These are phyloP conservation scores for Cirrhinus mrigala DNA, from an alignment of 2,797 vertebrate species.

Conservation along the genomic window DNA sequence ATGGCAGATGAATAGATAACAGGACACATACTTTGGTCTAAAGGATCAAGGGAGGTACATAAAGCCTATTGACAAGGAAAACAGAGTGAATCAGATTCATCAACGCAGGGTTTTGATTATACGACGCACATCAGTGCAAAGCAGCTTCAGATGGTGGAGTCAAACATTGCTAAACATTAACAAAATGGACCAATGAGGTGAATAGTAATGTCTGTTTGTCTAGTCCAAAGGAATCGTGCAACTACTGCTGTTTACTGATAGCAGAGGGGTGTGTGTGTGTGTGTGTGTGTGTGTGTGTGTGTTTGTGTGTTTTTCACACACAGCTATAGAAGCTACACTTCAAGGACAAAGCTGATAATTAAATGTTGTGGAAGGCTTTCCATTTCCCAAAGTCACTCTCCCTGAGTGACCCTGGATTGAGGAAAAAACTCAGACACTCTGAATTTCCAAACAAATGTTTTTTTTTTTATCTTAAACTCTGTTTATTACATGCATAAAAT, in stretches of 20 bases:
- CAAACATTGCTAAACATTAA: neutral
- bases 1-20: conserved; percentile 27
- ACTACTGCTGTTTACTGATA: conserved; percentile 14
- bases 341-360: neutral
- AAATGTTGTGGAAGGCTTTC: neutral
- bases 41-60: neutral
- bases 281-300: neutral
- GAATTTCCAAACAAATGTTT: neutral
- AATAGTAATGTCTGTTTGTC: neutral
- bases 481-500: neutral
- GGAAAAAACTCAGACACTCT: neutral
- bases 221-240: conserved; percentile 27
- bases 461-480: neutral
- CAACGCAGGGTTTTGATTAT: neutral
- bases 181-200: neutral
- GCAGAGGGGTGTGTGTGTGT: neutral
- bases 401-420: too few relatives aligned
- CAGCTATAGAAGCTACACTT: neutral
- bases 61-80: neutral
- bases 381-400: neutral
- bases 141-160: too few relatives aligned
- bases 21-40: neutral
- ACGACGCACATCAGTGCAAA: neutral
- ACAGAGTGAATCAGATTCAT: neutral
- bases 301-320: neutral